Base-by-base conservation (phyloP, 2,113 vertebrate genomes). In the Accipiter cooperii region DNA sequence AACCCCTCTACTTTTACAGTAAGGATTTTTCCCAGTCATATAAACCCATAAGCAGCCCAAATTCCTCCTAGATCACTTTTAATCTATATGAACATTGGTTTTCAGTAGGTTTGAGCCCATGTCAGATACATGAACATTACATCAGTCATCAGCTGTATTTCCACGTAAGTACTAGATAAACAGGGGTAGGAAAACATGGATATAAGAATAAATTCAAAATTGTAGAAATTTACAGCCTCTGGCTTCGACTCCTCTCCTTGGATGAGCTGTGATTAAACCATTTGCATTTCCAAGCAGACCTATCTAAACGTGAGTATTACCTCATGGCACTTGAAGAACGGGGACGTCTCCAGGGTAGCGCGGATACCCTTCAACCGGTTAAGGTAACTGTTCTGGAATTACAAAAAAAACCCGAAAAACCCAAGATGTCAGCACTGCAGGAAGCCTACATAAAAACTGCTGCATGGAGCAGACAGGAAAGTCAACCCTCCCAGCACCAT, bases 241-340 rank as follows among this genome's bases (percentile, higher is more conserved):
- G 74, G 85, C 34, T 95, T 82, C 28, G 40, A 80, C 25, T 33
- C 34, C 31, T 81, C 40, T 73, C 31, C 22, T 77, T 63, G 40
- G 42, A 82, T 17, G 73, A 91, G 25, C 9, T 44, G 58, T 73
- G 46, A 60, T 79, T 54, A 79, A 86, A 70, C 24, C 13, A 2
- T 49, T 71, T 14, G 6, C 19, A 51, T 40, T 92, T 91, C 28
- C 24, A 94, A 38, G 51, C 29, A 87, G 49, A 42, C 73, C 20
- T 84, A 9, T 47, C 46, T 33, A 75, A 87, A 66, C 4, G 64
- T 0, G 9, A 38, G 4, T 42, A 76, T 98, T 98, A 99, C 99
- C 99, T 99, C 99, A 8, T 99, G 99, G 84, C 98, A 98, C 97
- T 98, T 99, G 98, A 99, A 99, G 98, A 99, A 99, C 0, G 98